These are phyloP conservation scores for Isurus oxyrinchus DNA, from an alignment of 2,113 vertebrate species.

Conservation along the genomic window DNA sequence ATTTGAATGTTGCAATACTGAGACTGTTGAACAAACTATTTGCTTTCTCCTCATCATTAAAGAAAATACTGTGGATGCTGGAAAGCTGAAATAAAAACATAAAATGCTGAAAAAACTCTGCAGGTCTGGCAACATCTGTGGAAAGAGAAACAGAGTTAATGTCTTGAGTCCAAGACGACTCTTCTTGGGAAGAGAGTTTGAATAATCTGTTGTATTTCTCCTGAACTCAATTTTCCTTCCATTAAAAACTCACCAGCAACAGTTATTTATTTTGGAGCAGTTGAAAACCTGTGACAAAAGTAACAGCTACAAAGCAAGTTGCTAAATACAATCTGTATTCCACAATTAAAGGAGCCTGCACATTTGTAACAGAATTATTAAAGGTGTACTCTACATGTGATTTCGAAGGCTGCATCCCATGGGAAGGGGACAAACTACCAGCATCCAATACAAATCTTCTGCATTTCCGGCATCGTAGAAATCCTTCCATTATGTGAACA, in stretches of 20 bases:
- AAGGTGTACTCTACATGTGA: background rate
- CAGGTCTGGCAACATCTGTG: background rate
- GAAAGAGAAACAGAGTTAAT: background rate
- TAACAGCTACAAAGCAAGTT: background rate
- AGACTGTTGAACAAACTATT: background rate
- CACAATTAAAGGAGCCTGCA: background rate
- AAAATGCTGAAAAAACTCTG: too few species aligned
- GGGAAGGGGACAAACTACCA: background rate
- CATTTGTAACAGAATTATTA: background rate
- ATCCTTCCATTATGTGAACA: constrained; percentile 20
- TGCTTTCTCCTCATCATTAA: background rate
- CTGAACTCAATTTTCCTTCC: background rate
- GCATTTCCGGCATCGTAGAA: constrained; percentile 36
- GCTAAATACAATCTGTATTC: background rate
- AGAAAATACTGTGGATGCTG: background rate
- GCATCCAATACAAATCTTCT: constrained; percentile 27
- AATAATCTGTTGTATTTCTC: background rate
- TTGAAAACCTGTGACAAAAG: background rate
- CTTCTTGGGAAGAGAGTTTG: too few species aligned
- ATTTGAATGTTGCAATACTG: background rate
- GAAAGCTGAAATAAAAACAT: background rate
- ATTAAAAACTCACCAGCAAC: background rate
- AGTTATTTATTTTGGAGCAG: background rate
- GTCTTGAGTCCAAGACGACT: too few species aligned
- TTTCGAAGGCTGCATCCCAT: background rate